Percentiles rank a stretch among this genome's conserved stretches.
Conservation (phyloP, 92 coral and sea anemone genomes). For the Virgularia gustaviana region DNA sequence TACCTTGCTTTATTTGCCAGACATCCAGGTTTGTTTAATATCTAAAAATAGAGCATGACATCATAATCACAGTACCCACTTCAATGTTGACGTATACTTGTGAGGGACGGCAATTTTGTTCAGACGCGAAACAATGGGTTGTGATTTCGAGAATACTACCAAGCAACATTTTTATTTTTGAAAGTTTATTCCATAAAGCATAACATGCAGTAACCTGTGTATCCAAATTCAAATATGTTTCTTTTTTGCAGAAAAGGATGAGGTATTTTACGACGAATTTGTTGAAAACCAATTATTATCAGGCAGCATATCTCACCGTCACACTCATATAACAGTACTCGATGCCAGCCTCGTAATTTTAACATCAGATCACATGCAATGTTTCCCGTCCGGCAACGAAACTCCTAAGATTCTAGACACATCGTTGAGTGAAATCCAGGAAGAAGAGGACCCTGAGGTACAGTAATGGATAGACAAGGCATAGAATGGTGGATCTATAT, state of each 20-base stretch:
- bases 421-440: slow-evolving; percentile 11
- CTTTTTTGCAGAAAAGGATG: slow-evolving; percentile 67
- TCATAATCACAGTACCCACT: no score
- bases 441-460: slow-evolving; percentile 3
- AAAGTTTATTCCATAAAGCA: neutral
- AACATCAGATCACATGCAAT: slow-evolving; percentile 73
- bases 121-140: no score
- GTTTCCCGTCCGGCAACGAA: slow-evolving; percentile 34
- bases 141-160: neutral
- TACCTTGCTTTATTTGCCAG: no score
- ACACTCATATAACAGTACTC: slow-evolving; percentile 57
- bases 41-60: no score
- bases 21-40: no score
- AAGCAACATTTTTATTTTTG: no score
- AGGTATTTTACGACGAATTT: slow-evolving; percentile 88
- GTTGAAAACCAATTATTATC: slow-evolving; percentile 91
- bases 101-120: no score
- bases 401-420: slow-evolving; percentile 28
- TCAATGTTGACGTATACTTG: no score
- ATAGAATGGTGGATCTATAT: no score
- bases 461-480: neutral
- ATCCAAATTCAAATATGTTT: no score
- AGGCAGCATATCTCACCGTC: slow-evolving; percentile 74
- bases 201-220: neutral
- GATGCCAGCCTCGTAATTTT: slow-evolving; percentile 63